Base-by-base conservation (phyloP, 2,113 vertebrate species). In the Bostrychus sinensis region DNA sequence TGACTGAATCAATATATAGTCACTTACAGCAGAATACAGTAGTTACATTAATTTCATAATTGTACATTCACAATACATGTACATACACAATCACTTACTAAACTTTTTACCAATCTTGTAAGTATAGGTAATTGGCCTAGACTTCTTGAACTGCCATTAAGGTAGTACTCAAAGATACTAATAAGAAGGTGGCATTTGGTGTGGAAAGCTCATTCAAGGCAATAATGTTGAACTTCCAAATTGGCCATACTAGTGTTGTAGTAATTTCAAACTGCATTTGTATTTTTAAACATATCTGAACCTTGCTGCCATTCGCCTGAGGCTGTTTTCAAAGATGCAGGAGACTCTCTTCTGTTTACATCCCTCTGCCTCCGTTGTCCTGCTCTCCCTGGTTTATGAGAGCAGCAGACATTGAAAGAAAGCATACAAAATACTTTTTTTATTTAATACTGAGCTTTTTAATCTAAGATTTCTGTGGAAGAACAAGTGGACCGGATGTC, bases 401-500 rank as follows among this genome's bases (percentile, higher is more conserved):
- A 37, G 50, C 42, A 46, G 60, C 56, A 72, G 69, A 79, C 7
- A 20, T 56, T 66, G 19, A 72, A 62, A 70, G 32, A 50, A 57
- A 71, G 64, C 51, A 66, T 23, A 54, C 22, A 71, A 58, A 73
- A 45, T 20, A 16, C 28, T 6, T 50, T 32, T 64, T 69, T 43
- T 46, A 63, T 78, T 67, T 61, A 32, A 77, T 65, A 66, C 22
- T 26, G 14, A 69, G 59, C 45, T 61, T 70, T 86, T 66, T 55
- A 70, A 79, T 83, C 67, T 77, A 3, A 22, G 63, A 43, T 78
- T 43, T 82, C 36, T 69, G 43, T 58, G 42, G 32, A 32, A 62
- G 53, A 62, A 80, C 68, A 83, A 84, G 67, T 66, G 61, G 75
- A 66, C 70, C 14, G 30, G 61, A 67, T 71, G 67, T 81, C 70